Evolutionary conservation across 1,140 invertebrate species (phyloP), one percentile per base, ranked within the genome.

Genomic region (Drosophila erecta): DNA sequence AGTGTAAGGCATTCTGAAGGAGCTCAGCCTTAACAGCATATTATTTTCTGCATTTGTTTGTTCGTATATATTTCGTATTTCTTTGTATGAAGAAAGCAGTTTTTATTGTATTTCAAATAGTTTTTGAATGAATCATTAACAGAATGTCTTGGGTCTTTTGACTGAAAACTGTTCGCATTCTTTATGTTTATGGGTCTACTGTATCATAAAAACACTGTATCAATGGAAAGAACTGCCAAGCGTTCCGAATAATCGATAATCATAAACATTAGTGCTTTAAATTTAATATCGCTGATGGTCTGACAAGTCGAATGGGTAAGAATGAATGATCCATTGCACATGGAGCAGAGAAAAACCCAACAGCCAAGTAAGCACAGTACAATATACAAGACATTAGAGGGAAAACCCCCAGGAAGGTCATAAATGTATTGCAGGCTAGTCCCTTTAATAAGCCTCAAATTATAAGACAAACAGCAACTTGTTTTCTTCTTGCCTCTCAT

Each of bases 391-490:
- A 47, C 15, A 20, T 50, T 2, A 11, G 55, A 61, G 37, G 20
- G 27, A 14, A 17, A 12, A 57, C 38, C 20, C 41, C 35, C 41
- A 20, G 11, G 12, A 44, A 11, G 43, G 17, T 10, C 24, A 15
- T 33, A 47, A 54, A 54, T 66, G 17, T 65, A 11, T n/a, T 54
- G 17, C 62, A 56, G 20, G 15, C 53, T 6, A 11, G 14, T 12
- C 30, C 12, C 54, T 49, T 55, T 76, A 76, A 76, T 67, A 67
- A 76, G 72, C 40, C 47, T 38, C 53, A 76, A 76, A 66, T 76
- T 76, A 76, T 37, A 95, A 95, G n/a, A 95, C 61, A 1, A 98
- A 92, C 37, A 97, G 93, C 6, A 17, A 15, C 79, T 64, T 49
- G 47, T 65, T 35, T 56, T 30, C 1, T 2, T 20, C 22, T 37